Percentiles rank a stretch among this genome's conserved stretches.
Conservation (phyloP, 2,888 invertebrate genomes). For the Erebia epiphron region DNA sequence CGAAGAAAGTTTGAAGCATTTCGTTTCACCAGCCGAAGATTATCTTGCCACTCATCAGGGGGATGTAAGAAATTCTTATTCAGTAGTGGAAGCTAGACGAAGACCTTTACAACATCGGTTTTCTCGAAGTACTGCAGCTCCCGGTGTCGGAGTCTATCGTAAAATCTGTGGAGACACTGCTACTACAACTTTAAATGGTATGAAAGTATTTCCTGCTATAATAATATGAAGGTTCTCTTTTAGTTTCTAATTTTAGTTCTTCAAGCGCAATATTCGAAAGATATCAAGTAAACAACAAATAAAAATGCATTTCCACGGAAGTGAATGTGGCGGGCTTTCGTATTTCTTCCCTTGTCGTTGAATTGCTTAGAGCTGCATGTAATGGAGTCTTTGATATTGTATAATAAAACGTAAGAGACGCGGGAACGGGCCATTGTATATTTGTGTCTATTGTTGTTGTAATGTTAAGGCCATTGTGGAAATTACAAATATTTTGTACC, state of each 20-base stretch:
- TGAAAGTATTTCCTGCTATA: constrained; percentile 25
- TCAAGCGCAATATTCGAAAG: background rate
- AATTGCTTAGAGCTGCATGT: constrained; percentile 35
- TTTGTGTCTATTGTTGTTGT: constrained; percentile 64
- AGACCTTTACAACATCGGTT: constrained; percentile 57
- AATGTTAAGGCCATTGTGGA: constrained; percentile 73
- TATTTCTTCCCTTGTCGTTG: constrained; percentile 35
- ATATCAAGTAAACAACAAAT: constrained; percentile 1
- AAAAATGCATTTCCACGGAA: constrained; percentile 33
- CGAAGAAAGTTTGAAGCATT: constrained; percentile 68
- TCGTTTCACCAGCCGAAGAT: constrained; percentile 62
- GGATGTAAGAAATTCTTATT: constrained; percentile 68
- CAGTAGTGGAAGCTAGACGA: constrained; percentile 63
- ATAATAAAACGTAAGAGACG: constrained; percentile 75
- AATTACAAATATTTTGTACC: constrained; percentile 42
- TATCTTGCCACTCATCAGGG: constrained; percentile 50
- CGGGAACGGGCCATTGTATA: constrained; percentile 71
- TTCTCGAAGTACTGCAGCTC: constrained; percentile 60
- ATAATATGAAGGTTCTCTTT: background rate
- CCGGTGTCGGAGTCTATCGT: constrained; percentile 72
- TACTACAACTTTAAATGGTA: constrained; percentile 50
- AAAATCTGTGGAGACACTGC: constrained; percentile 64
- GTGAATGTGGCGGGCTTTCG: constrained; percentile 34
- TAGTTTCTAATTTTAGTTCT: background rate
- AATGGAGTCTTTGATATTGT: constrained; percentile 64